phyloP scores from a whole-genome alignment of 2,113 vertebrate genomes.

The Engraulis encrasicolus region DNA sequence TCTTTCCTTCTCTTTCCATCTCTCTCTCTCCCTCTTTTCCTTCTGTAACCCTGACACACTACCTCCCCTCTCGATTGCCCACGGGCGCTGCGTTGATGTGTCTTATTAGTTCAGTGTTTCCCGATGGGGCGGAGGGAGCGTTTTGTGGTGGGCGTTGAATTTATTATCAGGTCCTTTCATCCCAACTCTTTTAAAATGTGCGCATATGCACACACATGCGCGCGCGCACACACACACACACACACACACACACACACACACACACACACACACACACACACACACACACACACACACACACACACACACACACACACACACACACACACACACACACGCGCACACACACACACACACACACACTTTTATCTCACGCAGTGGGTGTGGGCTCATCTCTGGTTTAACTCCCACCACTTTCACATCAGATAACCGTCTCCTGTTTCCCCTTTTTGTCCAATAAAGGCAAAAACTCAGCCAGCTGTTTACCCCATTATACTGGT shows the following conservation, averaged over 20 bases:
- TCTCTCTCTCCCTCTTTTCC: too few relatives aligned
- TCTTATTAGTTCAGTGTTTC: neutral
- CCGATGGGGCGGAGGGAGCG: neutral
- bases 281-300: too few relatives aligned
- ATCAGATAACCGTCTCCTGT: neutral
- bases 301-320: too few relatives aligned
- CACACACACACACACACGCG: too few relatives aligned
- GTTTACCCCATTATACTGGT: neutral
- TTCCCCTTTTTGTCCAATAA: neutral
- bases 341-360: too few relatives aligned
- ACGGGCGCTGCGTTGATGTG: neutral
- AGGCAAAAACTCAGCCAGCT: neutral
- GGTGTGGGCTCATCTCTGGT: neutral
- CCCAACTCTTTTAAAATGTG: neutral
- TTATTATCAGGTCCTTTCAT: neutral
- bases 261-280: too few relatives aligned
- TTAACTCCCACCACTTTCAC: neutral
- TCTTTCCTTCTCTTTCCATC: too few relatives aligned
- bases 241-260: too few relatives aligned
- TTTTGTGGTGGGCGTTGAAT: constrained; percentile 11
- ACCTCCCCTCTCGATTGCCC: neutral
- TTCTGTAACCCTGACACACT: too few relatives aligned
- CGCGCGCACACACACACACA: too few relatives aligned
- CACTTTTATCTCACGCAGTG: neutral
- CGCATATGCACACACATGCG: too few relatives aligned